These are phyloP conservation scores for Stenodera caucasica DNA, from an alignment of 2,888 invertebrate genomes.

Conservation along the genomic window DNA sequence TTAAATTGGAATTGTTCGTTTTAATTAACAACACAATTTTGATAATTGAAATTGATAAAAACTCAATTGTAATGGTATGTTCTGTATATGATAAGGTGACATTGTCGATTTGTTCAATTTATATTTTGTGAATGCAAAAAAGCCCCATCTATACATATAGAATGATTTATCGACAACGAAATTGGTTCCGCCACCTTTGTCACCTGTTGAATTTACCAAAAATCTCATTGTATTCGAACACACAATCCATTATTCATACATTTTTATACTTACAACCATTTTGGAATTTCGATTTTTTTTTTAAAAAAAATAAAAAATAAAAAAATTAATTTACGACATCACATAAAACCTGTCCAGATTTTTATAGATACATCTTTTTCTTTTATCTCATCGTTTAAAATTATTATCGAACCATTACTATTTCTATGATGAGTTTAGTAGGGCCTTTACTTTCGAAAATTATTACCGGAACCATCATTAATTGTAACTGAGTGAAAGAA, in stretches of 20 bases:
- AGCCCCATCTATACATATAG: neutral
- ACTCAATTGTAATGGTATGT: neutral
- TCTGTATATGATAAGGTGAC: neutral
- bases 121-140: neutral
- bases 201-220: conserved; percentile 31
- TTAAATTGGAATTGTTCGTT: conserved; percentile 7
- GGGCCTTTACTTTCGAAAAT: neutral
- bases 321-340: neutral
- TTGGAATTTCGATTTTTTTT: conserved; percentile 8
- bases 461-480: conserved; percentile 6
- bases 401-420: neutral
- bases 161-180: conserved; percentile 25
- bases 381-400: conserved; percentile 1
- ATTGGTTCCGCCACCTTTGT: conserved; percentile 29
- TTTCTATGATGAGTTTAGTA: neutral
- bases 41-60: neutral
- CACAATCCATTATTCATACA: conserved; percentile 25
- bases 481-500: neutral
- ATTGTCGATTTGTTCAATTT: neutral
- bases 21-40: neutral
- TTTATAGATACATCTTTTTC: neutral
- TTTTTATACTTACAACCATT: conserved; percentile 17
- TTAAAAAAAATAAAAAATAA: neutral
- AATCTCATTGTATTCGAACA: conserved; percentile 24
- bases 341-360: neutral